Evolutionary conservation across 2,888 invertebrate genomes (phyloP), one percentile per base, ranked within the genome.

Genomic region (Hylaea fasciaria): DNA sequence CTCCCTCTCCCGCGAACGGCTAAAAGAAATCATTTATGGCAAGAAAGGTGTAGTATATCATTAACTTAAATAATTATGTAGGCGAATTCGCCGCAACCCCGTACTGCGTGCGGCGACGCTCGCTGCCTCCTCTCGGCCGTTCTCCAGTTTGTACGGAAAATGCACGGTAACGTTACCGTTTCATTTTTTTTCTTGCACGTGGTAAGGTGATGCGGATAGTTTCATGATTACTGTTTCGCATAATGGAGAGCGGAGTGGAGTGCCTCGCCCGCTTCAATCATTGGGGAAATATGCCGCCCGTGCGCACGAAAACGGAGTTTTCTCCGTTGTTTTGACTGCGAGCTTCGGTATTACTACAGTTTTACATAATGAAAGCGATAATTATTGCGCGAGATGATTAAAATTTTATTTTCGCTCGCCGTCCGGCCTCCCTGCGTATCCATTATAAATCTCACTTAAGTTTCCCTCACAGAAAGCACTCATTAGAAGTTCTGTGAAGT

Each of bases 11-110:
- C 74, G 65, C 83, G 58, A 69, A 58, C 48, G 67, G 73, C 71
- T 77, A 83, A 88, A 87, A 85, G 75, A 88, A 90, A 83, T 85
- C 80, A 87, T 86, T 90, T 86, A 85, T 75, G 74, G 71, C 78
- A 78, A 79, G 81, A 83, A 85, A 88, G 83, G 85, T 87, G 88
- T 86, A 83, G 82, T 86, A 88, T 86, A 89, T 91, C 89, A 91
- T 91, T 90, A 91, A 86, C 85, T 91, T 86, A 89, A 89, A 91
- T 90, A 90, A 91, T 90, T 87, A 91, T 83, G 85, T 83, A 76
- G 83, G 79, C 80, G 83, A 78, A 76, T 74, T 72, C 66, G 71
- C 59, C 62, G 43, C 62, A 59, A 14, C 16, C 60, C 48, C 69
- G 67, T 53, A 77, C 76, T 72, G 69, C 35, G 64, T 50, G 28